Conservation (phyloP, 2,113 vertebrate genomes). For the Anarhynchus alexandrinus region DNA sequence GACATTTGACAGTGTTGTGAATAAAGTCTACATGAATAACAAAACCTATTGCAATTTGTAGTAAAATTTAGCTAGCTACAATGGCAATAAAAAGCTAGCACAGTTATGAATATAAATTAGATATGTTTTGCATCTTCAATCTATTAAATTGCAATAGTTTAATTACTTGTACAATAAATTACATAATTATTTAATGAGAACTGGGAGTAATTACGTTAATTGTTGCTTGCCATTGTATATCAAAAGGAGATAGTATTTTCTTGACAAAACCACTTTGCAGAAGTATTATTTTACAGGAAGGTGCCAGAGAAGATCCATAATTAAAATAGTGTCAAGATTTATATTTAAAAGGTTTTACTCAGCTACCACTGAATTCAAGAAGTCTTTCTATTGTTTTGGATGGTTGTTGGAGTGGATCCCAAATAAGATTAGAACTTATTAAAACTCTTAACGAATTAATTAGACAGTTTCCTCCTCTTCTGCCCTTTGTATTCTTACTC, state of each 20-base stretch:
- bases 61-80: background rate
- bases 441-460: background rate
- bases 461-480: background rate
- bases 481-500: background rate
- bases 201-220: constrained; percentile 36
- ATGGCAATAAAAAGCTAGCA: background rate
- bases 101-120: background rate
- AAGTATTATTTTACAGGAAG: background rate
- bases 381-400: background rate
- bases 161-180: constrained; percentile 45
- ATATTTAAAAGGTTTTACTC: background rate
- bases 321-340: background rate
- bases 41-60: background rate
- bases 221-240: background rate
- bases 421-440: background rate
- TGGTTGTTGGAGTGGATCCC: background rate
- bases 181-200: constrained; percentile 25
- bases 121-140: background rate
- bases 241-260: background rate
- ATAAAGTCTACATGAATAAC: background rate
- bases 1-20: background rate
- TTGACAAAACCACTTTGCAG: background rate
- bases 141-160: constrained; percentile 32
- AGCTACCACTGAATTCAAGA: background rate
- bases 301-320: background rate